Percentiles rank a stretch among this genome's conserved stretches.
These are phyloP conservation scores for Mythimna pallens DNA, from an alignment of 2,888 invertebrate genomes.

Conservation along the genomic window DNA sequence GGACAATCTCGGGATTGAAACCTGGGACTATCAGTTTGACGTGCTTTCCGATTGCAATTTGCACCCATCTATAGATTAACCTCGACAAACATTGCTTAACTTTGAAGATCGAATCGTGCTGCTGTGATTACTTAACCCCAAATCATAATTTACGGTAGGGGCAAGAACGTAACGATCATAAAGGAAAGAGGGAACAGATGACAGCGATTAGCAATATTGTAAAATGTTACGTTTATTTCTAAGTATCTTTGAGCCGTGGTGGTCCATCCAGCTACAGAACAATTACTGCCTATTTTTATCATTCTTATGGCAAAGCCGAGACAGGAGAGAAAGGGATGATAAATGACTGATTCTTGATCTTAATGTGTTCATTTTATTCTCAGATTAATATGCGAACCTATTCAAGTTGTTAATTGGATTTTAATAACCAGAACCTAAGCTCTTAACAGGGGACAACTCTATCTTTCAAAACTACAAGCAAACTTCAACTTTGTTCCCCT, in stretches of 20 bases:
- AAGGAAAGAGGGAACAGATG: not conserved
- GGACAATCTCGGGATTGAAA: no score
- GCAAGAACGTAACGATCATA: no score
- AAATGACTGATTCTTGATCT: slow-evolving; percentile 42
- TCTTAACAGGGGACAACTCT: slow-evolving; percentile 37
- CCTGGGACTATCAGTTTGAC: no score
- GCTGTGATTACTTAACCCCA: no score
- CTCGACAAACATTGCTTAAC: no score
- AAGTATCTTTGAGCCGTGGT: slow-evolving; percentile 7
- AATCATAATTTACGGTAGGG: not conserved
- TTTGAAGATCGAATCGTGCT: no score
- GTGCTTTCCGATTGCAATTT: no score
- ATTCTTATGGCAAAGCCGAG: slow-evolving; percentile 16
- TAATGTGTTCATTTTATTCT: slow-evolving; percentile 45
- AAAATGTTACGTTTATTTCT: not conserved
- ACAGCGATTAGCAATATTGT: not conserved
- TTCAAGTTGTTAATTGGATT: slow-evolving; percentile 46
- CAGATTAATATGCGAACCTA: slow-evolving; percentile 40
- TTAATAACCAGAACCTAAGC: slow-evolving; percentile 49
- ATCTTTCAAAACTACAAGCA: slow-evolving; percentile 10
- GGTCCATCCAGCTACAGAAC: slow-evolving; percentile 35
- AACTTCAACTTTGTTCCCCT: slow-evolving; percentile 17
- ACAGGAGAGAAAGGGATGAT: slow-evolving; percentile 31
- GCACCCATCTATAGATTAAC: no score
- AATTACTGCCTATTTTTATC: slow-evolving; percentile 30